Evolutionary conservation across 2,113 vertebrate genomes (phyloP), one percentile per base, ranked within the genome.

Genomic region (Haemorhous mexicanus): DNA sequence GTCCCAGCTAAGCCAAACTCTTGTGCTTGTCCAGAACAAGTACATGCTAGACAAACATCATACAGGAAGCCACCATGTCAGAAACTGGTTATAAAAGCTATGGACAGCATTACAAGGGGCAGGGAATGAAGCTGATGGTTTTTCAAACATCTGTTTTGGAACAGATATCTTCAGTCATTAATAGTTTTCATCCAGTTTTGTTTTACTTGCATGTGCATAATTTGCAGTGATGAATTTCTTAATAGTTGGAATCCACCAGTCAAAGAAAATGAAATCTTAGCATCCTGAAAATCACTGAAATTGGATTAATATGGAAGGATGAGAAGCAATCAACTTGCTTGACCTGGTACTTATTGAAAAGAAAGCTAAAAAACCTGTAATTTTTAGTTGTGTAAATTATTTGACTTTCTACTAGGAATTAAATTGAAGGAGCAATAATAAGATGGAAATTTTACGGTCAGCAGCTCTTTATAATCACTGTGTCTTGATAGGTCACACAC

Each of bases 381-480:
- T 69, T 89, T 95, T 94, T 46, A 49, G 11, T 79, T 49, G 49
- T 13, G 7, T 75, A 94, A 93, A 90, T 89, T 82, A 89, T 95
- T 84, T 75, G 62, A 49, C 41, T 93, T 96, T 97, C 67, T 78
- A 53, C 76, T 73, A 93, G 39, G 72, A 95, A 84, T 80, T 76
- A 83, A 94, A 90, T 33, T 61, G 84, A 41, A 73, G 28, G 32
- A 73, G 23, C 24, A 87, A 58, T 77, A 95, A 84, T 83, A 95
- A 89, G 46, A 75, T 64, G 67, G n/a, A 77, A 87, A 82, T 67
- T 94, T 95, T 96, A 86, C 56, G 79, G 64, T 68, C 76, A 73
- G 20, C 30, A 90, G 52, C 22, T 85, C 79, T 95, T 94, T 83
- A 66, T 90, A 92, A 89, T 50, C 52, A 73, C 13, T 89, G 9